phyloP scores from a whole-genome alignment of 2,888 invertebrate genomes.

The Sisyra terminalis region DNA sequence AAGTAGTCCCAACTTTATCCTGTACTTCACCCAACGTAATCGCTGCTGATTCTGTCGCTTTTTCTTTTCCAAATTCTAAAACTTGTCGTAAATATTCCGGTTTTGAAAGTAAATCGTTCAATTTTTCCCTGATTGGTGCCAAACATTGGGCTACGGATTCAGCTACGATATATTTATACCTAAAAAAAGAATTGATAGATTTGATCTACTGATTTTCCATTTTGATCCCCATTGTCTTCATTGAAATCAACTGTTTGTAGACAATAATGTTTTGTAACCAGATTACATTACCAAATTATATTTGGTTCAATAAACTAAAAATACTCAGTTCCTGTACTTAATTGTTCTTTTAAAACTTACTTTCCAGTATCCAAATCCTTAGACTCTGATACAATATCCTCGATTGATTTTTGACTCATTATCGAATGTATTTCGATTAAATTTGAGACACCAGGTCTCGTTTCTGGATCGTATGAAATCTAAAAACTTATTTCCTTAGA shows the following conservation, averaged over 20 bases:
- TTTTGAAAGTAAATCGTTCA: constrained; percentile 37
- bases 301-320: too few relatives aligned
- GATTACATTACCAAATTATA: constrained; percentile 11
- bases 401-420: constrained; percentile 43
- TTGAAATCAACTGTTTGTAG: neutral
- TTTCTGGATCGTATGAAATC: constrained; percentile 65
- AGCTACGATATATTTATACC: constrained; percentile 56
- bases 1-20: constrained; percentile 34
- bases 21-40: constrained; percentile 45
- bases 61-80: constrained; percentile 42
- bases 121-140: constrained; percentile 47
- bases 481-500: too few relatives aligned
- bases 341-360: constrained; percentile 32
- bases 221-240: too few relatives aligned
- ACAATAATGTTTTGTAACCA: neutral
- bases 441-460: constrained; percentile 79
- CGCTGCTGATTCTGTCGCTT: constrained; percentile 43
- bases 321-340: too few relatives aligned
- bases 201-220: too few relatives aligned
- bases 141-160: constrained; percentile 54
- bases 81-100: constrained; percentile 43
- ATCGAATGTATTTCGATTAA: constrained; percentile 70
- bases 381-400: constrained; percentile 48
- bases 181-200: too few relatives aligned
- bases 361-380: constrained; percentile 52